Evolutionary conservation across 2,888 invertebrate species (phyloP), one percentile per base, ranked within the genome.

Genomic region (Watsonalla binaria): DNA sequence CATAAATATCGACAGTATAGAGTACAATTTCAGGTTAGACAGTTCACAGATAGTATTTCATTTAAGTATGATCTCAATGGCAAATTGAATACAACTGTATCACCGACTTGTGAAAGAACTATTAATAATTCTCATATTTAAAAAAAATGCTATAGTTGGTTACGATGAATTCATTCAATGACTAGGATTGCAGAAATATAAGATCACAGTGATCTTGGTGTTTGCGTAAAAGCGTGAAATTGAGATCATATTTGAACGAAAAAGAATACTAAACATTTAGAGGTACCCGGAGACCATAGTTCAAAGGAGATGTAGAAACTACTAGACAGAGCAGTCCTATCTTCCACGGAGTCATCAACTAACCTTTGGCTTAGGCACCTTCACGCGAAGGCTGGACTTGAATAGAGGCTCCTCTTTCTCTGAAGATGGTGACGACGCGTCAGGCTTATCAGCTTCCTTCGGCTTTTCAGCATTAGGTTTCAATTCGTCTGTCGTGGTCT

Each of bases 361-460:
- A 72, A 90, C 90, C 90, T 90, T 90, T 57, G 78, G 74, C 70
- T 84, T 87, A 7, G 77, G 72, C 53, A 70, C 64, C 76, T 83
- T 86, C 62, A 88, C 66, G 55, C 85, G 86, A 35, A 90, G 89
- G 63, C 86, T 90, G 63, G 90, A 90, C 74, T 90, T 89, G 89
- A 78, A 89, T 54, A 90, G 80, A 47, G 90, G 90, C 68, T 89
- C 90, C 66, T 90, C 90, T 64, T 85, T 90, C 55, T 90, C 90
- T 42, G 42, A 42, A 13, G 83, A 77, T 45, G 76, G 67, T 45
- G 86, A 82, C 24, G 83, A 75, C 45, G 76, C 65, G 57, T 77
- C 83, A 42, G 75, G 69, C 53, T 66, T 66, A 63, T 80, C 83
- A 51, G 53, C 63, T 60, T 75, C 60, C 62, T 78, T 78, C 58